These are phyloP conservation scores for Cyanoderma ruficeps DNA, from an alignment of 2,113 vertebrate genomes.

Conservation along the genomic window DNA sequence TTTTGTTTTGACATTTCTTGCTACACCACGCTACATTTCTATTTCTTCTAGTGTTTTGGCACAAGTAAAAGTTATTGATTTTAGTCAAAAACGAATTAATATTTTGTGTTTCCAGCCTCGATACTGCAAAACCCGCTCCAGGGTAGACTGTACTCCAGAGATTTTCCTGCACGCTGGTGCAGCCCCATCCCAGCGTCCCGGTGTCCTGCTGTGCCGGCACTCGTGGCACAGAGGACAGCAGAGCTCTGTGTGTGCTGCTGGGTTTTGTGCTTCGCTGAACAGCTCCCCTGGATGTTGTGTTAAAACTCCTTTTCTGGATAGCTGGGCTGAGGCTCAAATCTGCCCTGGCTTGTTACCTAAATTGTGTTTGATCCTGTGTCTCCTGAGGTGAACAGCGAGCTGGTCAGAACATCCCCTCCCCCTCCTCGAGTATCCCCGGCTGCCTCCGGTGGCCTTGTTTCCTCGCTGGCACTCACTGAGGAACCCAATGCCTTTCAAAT, in stretches of 20 bases:
- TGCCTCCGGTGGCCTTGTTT: neutral
- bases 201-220: neutral
- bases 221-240: accelerated
- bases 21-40: neutral
- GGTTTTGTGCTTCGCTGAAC: neutral
- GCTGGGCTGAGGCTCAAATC: neutral
- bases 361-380: neutral
- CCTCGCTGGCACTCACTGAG: neutral
- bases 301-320: neutral
- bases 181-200: neutral
- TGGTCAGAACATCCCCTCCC: neutral
- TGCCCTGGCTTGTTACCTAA: neutral
- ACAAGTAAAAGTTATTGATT: neutral
- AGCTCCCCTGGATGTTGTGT: neutral
- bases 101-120: neutral
- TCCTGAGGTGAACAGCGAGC: neutral
- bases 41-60: neutral
- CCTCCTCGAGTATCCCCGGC: neutral
- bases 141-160: neutral
- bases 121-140: neutral
- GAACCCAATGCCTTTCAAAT: neutral
- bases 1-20: neutral
- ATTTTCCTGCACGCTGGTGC: neutral
- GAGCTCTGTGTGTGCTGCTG: neutral
- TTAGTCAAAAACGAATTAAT: neutral